Evolutionary conservation across 30 jellyfish, hydroid and myxozoan species (phyloP).

Genomic region (Aurelia sp.): DNA sequence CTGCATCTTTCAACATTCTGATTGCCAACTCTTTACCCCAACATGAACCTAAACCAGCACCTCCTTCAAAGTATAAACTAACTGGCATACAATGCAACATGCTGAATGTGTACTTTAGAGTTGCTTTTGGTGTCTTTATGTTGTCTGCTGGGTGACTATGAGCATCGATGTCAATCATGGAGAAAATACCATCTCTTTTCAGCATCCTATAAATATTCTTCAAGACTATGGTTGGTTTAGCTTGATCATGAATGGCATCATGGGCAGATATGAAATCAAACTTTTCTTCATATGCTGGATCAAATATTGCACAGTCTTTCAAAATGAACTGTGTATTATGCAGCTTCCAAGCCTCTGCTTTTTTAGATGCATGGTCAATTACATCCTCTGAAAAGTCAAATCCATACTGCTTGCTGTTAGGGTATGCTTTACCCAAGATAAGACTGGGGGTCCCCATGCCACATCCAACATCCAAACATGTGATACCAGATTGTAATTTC

Average conservation of each 20-base stretch:
- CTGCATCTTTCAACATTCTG: conserved; percentile 55
- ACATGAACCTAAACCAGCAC: conserved; percentile 68
- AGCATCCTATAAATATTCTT: conserved; percentile 14
- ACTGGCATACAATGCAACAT: conserved; percentile 69
- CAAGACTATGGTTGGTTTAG: conserved; percentile 23
- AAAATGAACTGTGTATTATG: conserved; percentile 30
- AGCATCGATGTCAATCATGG: conserved; percentile 46
- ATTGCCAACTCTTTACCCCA: conserved; percentile 62
- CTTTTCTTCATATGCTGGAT: background rate
- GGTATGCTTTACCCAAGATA: conserved; percentile 25
- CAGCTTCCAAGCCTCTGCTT: conserved; percentile 29
- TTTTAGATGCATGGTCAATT: conserved; percentile 7
- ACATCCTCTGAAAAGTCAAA: conserved; percentile 45
- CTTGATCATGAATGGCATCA: conserved; percentile 69
- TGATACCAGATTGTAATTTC: conserved; percentile 28
- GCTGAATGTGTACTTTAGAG: conserved; percentile 46
- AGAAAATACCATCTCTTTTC: conserved; percentile 49
- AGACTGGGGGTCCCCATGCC: conserved; percentile 59
- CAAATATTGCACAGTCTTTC: conserved; percentile 6
- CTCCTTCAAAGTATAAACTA: conserved; percentile 55
- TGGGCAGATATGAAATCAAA: conserved; percentile 42
- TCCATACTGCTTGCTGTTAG: conserved; percentile 48
- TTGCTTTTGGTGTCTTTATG: conserved; percentile 33
- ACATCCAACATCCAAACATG: conserved; percentile 50
- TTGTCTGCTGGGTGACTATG: conserved; percentile 62